These are phyloP conservation scores for Epiblema foenella DNA, from an alignment of 2,888 invertebrate genomes.

Conservation along the genomic window DNA sequence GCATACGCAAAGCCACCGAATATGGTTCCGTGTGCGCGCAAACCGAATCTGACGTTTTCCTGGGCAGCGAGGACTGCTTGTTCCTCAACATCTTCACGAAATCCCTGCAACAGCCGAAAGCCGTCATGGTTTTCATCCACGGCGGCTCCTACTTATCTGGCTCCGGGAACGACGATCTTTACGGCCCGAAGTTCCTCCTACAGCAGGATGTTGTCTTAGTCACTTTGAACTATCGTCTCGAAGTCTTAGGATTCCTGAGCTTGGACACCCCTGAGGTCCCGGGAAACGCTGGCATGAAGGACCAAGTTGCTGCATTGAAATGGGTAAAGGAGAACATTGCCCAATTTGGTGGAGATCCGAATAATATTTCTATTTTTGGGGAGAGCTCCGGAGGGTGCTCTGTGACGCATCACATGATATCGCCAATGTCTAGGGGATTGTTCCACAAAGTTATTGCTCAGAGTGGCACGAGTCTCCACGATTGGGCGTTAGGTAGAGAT, in stretches of 20 bases:
- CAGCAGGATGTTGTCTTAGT: slow-evolving; percentile 56
- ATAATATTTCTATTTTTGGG: slow-evolving; percentile 55
- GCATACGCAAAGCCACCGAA: slow-evolving; percentile 50
- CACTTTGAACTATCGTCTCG: slow-evolving; percentile 57
- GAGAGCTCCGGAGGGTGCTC: slow-evolving; percentile 57
- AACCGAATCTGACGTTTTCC: slow-evolving; percentile 43
- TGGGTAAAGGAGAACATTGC: slow-evolving; percentile 48
- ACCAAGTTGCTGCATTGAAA: slow-evolving; percentile 49
- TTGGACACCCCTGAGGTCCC: slow-evolving; percentile 49
- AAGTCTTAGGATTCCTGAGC: slow-evolving; percentile 51
- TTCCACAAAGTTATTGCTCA: slow-evolving; percentile 54
- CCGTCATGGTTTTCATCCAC: slow-evolving; percentile 61
- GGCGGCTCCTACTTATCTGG: slow-evolving; percentile 57
- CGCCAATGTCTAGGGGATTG: slow-evolving; percentile 55
- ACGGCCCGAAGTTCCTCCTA: slow-evolving; percentile 59
- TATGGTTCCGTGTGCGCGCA: slow-evolving; percentile 53
- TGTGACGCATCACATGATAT: slow-evolving; percentile 56
- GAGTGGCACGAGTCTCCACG: slow-evolving; percentile 50
- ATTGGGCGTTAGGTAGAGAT: slow-evolving; percentile 47
- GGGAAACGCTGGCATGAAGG: slow-evolving; percentile 54
- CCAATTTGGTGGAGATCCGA: slow-evolving; percentile 48
- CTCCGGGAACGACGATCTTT: slow-evolving; percentile 49
- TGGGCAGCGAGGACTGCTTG: slow-evolving; percentile 54
- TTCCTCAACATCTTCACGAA: slow-evolving; percentile 54
- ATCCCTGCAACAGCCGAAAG: slow-evolving; percentile 45